Evolutionary conservation across 2,797 vertebrate genomes (phyloP), one percentile per base, ranked within the genome.

Genomic region (Pseudomugil gertrudae): DNA sequence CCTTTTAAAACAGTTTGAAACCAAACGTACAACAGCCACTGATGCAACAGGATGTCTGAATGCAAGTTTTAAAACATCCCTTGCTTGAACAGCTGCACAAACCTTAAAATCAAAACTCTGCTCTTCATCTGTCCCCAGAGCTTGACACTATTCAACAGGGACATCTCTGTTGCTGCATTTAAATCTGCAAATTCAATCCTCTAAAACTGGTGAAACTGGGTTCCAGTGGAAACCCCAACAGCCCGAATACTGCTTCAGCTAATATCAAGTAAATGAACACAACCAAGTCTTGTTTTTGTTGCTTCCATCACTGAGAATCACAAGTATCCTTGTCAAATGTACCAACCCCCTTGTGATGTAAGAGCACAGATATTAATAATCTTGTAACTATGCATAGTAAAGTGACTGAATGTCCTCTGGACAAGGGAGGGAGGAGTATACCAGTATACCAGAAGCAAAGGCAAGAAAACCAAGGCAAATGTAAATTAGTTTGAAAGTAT

Each of bases 321-420:
- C 68, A 78, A 70, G 64, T 74, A 74, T 75, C 70, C 67, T 58
- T 32, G 52, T 56, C 38, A 78, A 91, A 90, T 84, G 83, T 87
- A 73, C 67, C 66, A 75, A 58, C 26, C 35, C 79, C 50, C 63
- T 30, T 84, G 81, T 92, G 89, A 93, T 87, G 89, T 74, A 89
- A 92, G 69, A 87, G 71, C 51, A 29, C 47, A 65, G 81, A 89
- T 93, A 93, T 94, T 93, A 91, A 91, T 93, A 92, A 72, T 79
- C 84, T n/a, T 89, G 90, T 92, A 91, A 92, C 93, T 90, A 85
- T 84, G 90, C 87, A 80, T 90, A 86, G 71, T 88, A 85, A 84
- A 78, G 66, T 56, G 56, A 72, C 63, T 69, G 50, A 62, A 1
- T 51, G 55, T 51, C 38, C 51, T 57, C 56, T 45, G 59, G 27